These are phyloP conservation scores for Oceanodroma tethys DNA, from an alignment of 2,113 vertebrate genomes.

Conservation along the genomic window DNA sequence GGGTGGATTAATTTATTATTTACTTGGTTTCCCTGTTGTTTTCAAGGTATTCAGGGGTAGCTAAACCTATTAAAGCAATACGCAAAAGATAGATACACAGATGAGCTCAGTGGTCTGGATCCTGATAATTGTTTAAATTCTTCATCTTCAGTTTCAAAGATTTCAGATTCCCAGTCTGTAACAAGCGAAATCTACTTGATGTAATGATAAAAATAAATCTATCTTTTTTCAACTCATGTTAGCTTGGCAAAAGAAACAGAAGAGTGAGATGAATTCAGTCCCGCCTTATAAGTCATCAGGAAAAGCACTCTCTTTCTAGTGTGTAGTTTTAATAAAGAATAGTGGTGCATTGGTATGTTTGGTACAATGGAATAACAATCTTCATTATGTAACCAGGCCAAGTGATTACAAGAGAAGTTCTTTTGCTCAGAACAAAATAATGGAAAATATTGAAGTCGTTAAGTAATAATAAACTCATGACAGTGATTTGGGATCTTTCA, in stretches of 20 bases:
- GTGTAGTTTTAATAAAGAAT: neutral
- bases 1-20: neutral
- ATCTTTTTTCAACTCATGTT: neutral
- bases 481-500: neutral
- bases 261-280: neutral
- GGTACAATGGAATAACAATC: neutral
- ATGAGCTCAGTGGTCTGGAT: neutral
- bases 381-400: neutral
- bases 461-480: neutral
- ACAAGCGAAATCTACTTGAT: neutral
- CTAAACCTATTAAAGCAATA: neutral
- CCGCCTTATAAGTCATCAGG: neutral
- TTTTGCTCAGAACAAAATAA: neutral
- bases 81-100: neutral
- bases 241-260: neutral
- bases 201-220: neutral
- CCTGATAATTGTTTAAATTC: neutral
- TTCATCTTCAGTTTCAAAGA: neutral
- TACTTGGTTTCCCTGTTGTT: neutral
- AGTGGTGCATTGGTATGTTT: neutral
- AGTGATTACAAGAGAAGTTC: neutral
- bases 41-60: neutral
- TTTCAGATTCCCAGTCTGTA: neutral
- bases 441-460: neutral
- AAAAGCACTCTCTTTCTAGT: neutral